Base-by-base conservation (phyloP, 2,797 vertebrate genomes). In the Avahi laniger region DNA sequence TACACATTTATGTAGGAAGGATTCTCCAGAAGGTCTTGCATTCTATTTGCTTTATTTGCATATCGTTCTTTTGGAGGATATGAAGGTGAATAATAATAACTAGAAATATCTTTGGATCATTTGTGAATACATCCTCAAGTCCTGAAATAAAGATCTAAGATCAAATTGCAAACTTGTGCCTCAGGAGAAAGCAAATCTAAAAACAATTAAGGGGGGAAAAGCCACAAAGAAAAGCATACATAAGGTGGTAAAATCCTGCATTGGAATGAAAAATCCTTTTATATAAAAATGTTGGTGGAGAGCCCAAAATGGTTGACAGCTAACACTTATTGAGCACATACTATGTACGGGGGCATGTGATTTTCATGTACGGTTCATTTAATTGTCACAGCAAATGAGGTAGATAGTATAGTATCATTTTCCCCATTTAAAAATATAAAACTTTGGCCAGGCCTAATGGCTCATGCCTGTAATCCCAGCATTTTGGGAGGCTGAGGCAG, bases 161-260 rank as follows among this genome's bases (percentile, higher is more conserved):
- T 61, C 93, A 84, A 96, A 95, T 22, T 52, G 9, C 48, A 72
- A 87, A 78, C 24, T 41, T 93, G 48, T 88, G 48, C 69, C 41
- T 82, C 7, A 48, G 26, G 26, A 89, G 69, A 94, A 93, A 81
- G 4, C 63, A 93, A 65, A 76, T 87, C 26, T 92, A 41, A 97
- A 93, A 91, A 61, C 46, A 70, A 13, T 72, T 52, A 43, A 91
- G 30, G 52, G 38, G 4, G 7, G 0, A 33, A 48, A 86, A 61
- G 67, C n/a, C n/a, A 70, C 15, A 67, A 92, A 72, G 48, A 73
- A 95, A 93, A 90, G 73, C 43, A 87, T 69, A 81, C 4, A 30
- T 28, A 89, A 65, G 46, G 70, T 59, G 28, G 67, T 73, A 89
- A 86, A 94, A 92, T 46, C 50, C 30, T 93, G 63, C 73, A 94